These are phyloP conservation scores for Drosophila ohnishii DNA, from an alignment of 1,140 invertebrate species.

Conservation along the genomic window DNA sequence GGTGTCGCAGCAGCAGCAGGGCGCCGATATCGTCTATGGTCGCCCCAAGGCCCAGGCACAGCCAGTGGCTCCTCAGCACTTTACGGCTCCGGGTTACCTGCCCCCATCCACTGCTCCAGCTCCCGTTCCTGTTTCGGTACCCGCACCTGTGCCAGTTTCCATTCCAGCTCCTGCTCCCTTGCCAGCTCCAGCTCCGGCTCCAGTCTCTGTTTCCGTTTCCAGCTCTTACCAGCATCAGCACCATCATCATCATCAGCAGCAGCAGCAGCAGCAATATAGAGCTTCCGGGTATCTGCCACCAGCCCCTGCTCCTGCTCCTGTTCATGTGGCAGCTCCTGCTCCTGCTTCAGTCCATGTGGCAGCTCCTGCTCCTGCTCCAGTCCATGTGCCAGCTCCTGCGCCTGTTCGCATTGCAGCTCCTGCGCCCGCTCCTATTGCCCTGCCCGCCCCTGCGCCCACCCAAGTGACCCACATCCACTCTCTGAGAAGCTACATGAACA, in stretches of 20 bases:
- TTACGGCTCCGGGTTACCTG: conserved; percentile 32
- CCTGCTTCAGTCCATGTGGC: neutral
- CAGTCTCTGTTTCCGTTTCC: conserved; percentile 16
- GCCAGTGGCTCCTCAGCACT: conserved; percentile 23
- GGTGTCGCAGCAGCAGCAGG: conserved; percentile 48
- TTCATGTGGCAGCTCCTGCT: conserved; percentile 3
- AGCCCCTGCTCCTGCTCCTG: neutral
- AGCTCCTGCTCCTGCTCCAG: conserved; percentile 5
- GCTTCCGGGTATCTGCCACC: conserved; percentile 38
- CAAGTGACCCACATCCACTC: conserved; percentile 64
- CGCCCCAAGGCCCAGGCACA: conserved; percentile 27
- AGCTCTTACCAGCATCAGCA: conserved; percentile 7
- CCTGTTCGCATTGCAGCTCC: conserved; percentile 34
- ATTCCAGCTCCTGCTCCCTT: conserved; percentile 25
- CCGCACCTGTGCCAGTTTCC: conserved; percentile 5
- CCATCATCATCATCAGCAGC: neutral
- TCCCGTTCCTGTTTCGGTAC: neutral
- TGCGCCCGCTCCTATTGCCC: conserved; percentile 11
- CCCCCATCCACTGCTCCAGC: conserved; percentile 17
- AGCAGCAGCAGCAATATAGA: conserved; percentile 24
- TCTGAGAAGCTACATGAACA: conserved; percentile 74
- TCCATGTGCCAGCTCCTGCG: neutral
- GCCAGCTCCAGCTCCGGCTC: conserved; percentile 1
- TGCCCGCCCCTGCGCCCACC: conserved; percentile 44
- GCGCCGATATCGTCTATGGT: conserved; percentile 31